phyloP scores from a whole-genome alignment of 2,797 vertebrate genomes.

The Malurus splendens region DNA sequence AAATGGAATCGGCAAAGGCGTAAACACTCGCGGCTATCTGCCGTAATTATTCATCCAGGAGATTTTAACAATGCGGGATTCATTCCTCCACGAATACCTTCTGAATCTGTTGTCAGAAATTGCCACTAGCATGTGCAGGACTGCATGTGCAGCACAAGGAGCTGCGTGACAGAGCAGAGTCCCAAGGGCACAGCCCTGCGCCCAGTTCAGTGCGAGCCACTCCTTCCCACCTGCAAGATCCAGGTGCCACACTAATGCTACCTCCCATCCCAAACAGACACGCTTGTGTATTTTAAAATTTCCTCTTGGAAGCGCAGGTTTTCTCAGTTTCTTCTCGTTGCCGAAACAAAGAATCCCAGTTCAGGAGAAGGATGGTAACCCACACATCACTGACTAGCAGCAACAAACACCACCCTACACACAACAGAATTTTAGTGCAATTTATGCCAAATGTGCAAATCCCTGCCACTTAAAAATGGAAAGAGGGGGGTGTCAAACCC shows the following conservation, averaged over 20 bases:
- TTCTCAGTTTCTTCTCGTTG: neutral
- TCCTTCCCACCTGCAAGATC: neutral
- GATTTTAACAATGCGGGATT: neutral
- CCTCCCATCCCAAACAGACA: neutral
- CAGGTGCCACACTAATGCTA: neutral
- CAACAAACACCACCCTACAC: neutral
- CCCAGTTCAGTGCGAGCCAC: neutral
- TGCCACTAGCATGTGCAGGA: neutral
- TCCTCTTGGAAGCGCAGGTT: neutral
- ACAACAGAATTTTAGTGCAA: neutral
- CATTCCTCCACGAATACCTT: neutral
- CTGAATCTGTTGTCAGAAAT: neutral
- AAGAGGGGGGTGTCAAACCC: neutral
- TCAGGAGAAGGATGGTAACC: neutral
- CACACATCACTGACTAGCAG: accelerated
- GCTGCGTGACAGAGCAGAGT: neutral
- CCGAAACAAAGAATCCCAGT: neutral
- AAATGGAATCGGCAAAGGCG: neutral
- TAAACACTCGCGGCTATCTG: neutral
- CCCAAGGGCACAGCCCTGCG: accelerated
- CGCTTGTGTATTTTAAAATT: neutral
- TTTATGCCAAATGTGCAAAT: neutral
- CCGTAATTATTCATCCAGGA: neutral
- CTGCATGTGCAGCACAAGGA: neutral
- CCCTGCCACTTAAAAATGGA: neutral